Evolutionary conservation across 2,797 vertebrate genomes (phyloP).

Genomic region (Tarsius wallacei): DNA sequence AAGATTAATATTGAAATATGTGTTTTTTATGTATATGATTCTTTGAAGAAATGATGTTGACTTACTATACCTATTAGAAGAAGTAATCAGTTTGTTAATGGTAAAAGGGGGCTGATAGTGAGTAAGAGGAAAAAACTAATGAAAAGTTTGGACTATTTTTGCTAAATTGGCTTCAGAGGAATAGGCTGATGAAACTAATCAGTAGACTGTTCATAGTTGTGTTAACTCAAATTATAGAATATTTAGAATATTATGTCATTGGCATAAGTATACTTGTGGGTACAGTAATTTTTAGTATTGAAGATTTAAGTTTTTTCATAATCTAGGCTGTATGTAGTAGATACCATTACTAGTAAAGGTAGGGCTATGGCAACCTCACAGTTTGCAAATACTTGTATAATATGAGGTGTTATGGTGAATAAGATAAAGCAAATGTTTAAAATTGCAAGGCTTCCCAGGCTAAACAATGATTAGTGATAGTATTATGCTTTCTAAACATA

Average conservation of each 20-base stretch:
- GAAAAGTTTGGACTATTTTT: not conserved
- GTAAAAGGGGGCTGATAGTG: not conserved
- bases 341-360: not conserved
- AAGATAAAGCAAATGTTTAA: not conserved
- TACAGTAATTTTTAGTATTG: not conserved
- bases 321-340: not conserved
- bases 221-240: not conserved
- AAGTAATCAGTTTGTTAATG: not conserved
- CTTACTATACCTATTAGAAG: not conserved
- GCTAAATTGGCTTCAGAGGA: not conserved
- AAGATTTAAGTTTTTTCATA: not conserved
- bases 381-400: not conserved
- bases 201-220: not conserved
- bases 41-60: not conserved
- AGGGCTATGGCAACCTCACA: not conserved
- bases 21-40: not conserved
- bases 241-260: not conserved
- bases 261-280: not conserved
- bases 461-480: not conserved
- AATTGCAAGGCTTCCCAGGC: too few relatives aligned
- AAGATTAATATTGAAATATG: not conserved
- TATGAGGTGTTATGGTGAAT: not conserved
- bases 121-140: not conserved
- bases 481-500: conserved; percentile 85
- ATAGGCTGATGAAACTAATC: not conserved